Evolutionary conservation across 2,888 invertebrate species (phyloP), one percentile per base, ranked within the genome.

Genomic region (Lobophora halterata): DNA sequence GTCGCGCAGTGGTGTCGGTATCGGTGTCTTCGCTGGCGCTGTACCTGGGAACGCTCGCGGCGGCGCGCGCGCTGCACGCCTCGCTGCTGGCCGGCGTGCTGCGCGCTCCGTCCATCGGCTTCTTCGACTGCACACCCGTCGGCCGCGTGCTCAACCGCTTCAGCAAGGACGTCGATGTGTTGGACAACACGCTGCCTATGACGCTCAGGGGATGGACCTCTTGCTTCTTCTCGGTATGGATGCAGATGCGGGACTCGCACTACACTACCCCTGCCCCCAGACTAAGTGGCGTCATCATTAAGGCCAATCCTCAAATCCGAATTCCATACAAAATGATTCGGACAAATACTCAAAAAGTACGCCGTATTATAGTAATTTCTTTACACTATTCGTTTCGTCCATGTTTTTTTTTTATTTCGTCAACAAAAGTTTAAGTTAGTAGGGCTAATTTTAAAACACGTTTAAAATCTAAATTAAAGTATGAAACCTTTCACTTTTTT

Each of bases 81-180:
- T 80, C 83, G 55, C 86, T 93, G 76, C 88, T 94, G 58, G 72
- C 67, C 55, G 90, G 91, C 67, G 89, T 93, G 66, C 79, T 95
- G 63, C 89, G 90, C 70, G 90, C 91, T 58, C 92, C 93, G 40
- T 81, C 89, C 78, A 88, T 89, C 68, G 90, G 91, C 69, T 94
- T 93, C 89, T 94, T 92, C 89, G 94, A 95, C 82, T 92, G 93
- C 58, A 95, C 94, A 62, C 94, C 95, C 47, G 88, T 92, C 51
- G 94, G 95, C 74, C 89, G 95, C 71, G 90, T 94, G 71, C 89
- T 94, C 79, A 94, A 93, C 88, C 89, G 94, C 56, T 93, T 93
- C 89, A 90, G 91, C 73, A 93, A 93, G 89, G 93, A 93, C 76
- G 81, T 93, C 55, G 93, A 93, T 73, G 88, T 90, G 63, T 79